phyloP scores from a whole-genome alignment of 1,140 invertebrate genomes.

The Lethrus apterus region DNA sequence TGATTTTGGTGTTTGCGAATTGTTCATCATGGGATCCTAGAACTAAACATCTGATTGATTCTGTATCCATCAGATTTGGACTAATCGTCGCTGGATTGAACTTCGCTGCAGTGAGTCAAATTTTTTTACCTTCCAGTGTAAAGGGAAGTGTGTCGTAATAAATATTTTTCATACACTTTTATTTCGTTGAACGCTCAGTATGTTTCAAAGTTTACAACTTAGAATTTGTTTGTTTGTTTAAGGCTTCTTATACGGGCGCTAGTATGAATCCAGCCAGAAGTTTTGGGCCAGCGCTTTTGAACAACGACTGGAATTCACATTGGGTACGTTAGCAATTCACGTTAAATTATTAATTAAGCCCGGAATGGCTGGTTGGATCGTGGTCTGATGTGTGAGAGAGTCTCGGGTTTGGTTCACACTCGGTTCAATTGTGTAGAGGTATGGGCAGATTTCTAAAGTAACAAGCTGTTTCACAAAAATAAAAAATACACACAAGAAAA shows the following conservation, averaged over 20 bases:
- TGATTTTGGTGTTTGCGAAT: conserved; percentile 42
- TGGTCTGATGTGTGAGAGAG: no score
- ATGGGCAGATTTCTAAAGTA: no score
- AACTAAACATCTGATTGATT: conserved; percentile 40
- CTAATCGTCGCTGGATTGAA: conserved; percentile 40
- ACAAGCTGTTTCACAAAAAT: no score
- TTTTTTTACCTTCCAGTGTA: background rate
- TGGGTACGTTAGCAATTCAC: conserved; percentile 59
- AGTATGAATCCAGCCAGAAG: conserved; percentile 75
- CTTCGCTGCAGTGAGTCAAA: conserved; percentile 38
- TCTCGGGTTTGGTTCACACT: background rate
- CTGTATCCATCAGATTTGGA: conserved; percentile 45
- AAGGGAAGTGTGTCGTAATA: background rate
- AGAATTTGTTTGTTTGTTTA: conserved; percentile 17
- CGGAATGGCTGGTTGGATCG: no score
- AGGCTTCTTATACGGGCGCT: conserved; percentile 64
- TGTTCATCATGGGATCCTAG: conserved; percentile 44
- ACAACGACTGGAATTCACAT: conserved; percentile 54
- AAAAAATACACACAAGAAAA: no score
- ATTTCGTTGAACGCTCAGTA: no score
- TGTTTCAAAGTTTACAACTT: background rate
- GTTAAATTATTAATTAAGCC: background rate
- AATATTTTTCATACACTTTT: conserved; percentile 1
- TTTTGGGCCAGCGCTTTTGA: conserved; percentile 66
- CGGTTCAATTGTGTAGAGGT: background rate